Conservation (phyloP, 2,797 vertebrate genomes). For the Halcyon smyrnensis region DNA sequence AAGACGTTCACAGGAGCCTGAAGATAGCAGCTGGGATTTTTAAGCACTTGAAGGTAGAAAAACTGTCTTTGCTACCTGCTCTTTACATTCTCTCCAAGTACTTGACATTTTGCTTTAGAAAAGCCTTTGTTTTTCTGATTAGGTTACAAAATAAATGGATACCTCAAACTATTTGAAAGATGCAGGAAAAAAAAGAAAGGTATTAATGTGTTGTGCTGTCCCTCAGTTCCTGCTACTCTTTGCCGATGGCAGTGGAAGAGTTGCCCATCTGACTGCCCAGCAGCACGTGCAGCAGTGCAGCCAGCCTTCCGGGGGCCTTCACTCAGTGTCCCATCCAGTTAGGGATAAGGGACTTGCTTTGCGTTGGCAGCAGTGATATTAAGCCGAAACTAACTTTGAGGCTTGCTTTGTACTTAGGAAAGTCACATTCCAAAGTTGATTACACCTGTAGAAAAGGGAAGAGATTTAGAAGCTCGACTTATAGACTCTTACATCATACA, state of each 20-base stretch:
- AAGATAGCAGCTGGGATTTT: conserved; percentile 95
- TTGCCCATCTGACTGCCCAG: neutral
- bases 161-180: neutral
- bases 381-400: conserved; percentile 9
- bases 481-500: conserved; percentile 92
- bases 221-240: neutral
- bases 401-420: conserved; percentile 81
- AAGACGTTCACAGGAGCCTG: conserved; percentile 95
- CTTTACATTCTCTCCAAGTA: neutral
- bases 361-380: neutral
- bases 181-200: neutral
- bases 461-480: conserved; percentile 91
- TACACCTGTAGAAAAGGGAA: conserved; percentile 92
- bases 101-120: neutral
- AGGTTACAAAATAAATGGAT: neutral
- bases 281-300: neutral
- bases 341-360: neutral
- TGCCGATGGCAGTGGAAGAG: neutral
- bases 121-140: neutral
- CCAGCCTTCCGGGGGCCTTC: neutral
- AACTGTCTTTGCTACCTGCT: neutral
- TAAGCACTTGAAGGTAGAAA: conserved; percentile 91
- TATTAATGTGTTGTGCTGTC: neutral
- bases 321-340: neutral
- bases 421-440: conserved; percentile 91